Base-by-base conservation (phyloP, 2,113 vertebrate species). In the Oryzias melastigma region DNA sequence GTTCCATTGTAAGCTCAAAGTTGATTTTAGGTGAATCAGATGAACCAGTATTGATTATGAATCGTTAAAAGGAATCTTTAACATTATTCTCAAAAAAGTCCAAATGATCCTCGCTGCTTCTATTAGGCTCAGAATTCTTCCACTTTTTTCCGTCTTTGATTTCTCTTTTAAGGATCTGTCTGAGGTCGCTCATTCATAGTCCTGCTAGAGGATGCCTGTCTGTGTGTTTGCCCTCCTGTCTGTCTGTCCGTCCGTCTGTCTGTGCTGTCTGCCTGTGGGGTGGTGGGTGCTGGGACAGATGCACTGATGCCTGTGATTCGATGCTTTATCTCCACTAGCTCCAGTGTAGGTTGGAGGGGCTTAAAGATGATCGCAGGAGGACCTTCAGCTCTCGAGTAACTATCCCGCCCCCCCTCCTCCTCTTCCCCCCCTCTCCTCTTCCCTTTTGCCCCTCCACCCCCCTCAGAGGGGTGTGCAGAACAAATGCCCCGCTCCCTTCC, bases 301-400 rank as follows among this genome's bases (percentile, higher is more conserved):
- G 90, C 85, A 92, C 88, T 92, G 90, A 91, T 82, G 87, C 88
- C 87, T 91, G 84, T 90, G 89, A 90, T 90, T 87, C 86, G 75
- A 88, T 90, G 88, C 89, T 91, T 90, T 92, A 90, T 92, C 90
- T 91, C 91, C 92, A 93, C 93, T 97, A 97, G 95, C 95, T 98
- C 94, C 96, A 98, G 94, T 98, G 94, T 97, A 98, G 94, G 94
- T 97, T 98, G 95, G 95, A 98, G 95, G 95, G 95, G 94, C 96
- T 99, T 94, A 98, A 99, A 96, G 95, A 98, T 98, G 95, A 98
- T 97, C 95, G 96, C 92, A 97, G 95, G 93, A 97, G 94, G 96
- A 95, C 94, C 94, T 96, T 95, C 95, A 94, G 95, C 94, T 96
- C 94, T 92, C 96, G 95, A 98, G 95, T 98, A 98, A 98, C 95